Evolutionary conservation across 1,140 invertebrate species (phyloP), one percentile per base, ranked within the genome.

Genomic region (Sinella curviseta): DNA sequence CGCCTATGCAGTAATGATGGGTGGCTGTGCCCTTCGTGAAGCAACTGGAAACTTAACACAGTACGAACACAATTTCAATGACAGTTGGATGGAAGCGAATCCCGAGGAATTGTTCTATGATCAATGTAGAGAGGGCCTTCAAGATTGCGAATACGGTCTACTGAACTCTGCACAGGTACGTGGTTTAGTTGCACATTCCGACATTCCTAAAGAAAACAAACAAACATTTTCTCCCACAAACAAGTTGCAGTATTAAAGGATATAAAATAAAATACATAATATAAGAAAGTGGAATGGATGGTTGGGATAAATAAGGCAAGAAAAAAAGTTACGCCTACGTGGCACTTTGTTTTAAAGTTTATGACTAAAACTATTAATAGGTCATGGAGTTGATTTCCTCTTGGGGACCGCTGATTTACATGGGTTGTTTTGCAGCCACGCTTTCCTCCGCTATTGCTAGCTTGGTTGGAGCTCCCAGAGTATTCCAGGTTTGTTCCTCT

Each of bases 361-460:
- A 48, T 48, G 39, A 48, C 39, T 60, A n/a, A 26, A 60, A 16
- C 24, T 60, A 70, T 70, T 33, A 33, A 33, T 81, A 89, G 87
- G 87, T 88, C 14, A 91, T 92, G 88, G 89, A 91, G 82, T 85
- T 91, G 82, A 86, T 89, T 16, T 90, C 90, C n/a, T 87, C 86
- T 0, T 91, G 88, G 86, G 89, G 90, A 16, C 90, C 90, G 0
- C 85, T 92, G 1, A 82, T 85, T 34, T 89, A 89, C 79, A 88
- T 88, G 76, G 92, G 91, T 28, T 92, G 91, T 77, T 91, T 92
- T 84, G 90, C 92, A 30, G 92, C 92, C 20, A 92, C 91, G 12
- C 84, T 93, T 0, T 91, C 90, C 17, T 92, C 91, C 14, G 92
- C 92, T 48, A 87, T 92, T 55, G 91, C 91, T 14, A 89, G 89